Evolutionary conservation across 1,140 invertebrate genomes (phyloP), one percentile per base, ranked within the genome.

Genomic region (Charaxes varanes): DNA sequence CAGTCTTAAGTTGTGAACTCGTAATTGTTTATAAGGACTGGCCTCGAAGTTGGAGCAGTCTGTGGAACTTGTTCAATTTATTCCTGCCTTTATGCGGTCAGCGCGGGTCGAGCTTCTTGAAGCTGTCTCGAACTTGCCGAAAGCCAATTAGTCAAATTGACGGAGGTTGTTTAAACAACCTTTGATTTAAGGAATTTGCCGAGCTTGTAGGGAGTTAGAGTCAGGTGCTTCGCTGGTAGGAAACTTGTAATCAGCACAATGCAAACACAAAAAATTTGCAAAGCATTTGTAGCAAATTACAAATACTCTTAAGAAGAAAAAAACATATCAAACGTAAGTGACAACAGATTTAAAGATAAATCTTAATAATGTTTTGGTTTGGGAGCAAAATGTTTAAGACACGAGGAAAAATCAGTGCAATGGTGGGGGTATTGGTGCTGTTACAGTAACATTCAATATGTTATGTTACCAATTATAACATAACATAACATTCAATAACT

Each of bases 101-200:
- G 30, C 14, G 5, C 27, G 22, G 17, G 34, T 37, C 31, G 30
- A 17, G 24, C 34, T 24, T 36, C 30, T 26, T 32, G 19, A 24
- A 46, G 33, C 35, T 19, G 31, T 28, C 27, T 4, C 17, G 10
- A 58, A 62, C 42, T 59, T 57, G 42, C 52, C 45, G 40, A 56
- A 51, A 48, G 44, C 41, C 64, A 64, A 68, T 68, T 68, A 64
- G 61, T 59, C 53, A 68, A 68, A 68, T 68, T 68, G 58, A 45
- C 41, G 49, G 18, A 37, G 42, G 34, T 45, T 30, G 19, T 35
- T 11, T n/a, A 32, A 45, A 37, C 12, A 31, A 26, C 21, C 34
- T 31, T 45, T 45, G 28, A 45, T 38, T 26, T 16, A 12, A 21
- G 21, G 21, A 13, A n/a, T 16, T 28, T 3, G 2, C 14, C 10